These are phyloP conservation scores for Trissolcus basalis DNA, from an alignment of 1,140 invertebrate genomes.

Conservation along the genomic window DNA sequence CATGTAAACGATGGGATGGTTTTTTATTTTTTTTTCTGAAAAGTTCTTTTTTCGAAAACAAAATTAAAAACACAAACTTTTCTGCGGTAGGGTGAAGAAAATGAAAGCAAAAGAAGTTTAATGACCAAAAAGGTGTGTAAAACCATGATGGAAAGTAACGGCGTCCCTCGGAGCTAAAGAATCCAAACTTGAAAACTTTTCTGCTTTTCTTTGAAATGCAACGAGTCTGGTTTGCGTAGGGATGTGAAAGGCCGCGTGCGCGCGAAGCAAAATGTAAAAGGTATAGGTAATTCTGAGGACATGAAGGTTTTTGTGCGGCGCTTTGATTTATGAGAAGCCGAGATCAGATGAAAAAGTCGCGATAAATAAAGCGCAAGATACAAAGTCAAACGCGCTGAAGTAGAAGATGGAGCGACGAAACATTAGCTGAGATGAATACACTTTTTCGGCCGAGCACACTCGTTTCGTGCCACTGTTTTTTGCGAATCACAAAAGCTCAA, in stretches of 20 bases:
- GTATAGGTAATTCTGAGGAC: slow-evolving; percentile 46
- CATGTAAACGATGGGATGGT: no score
- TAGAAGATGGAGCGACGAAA: slow-evolving; percentile 27
- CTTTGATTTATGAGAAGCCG: slow-evolving; percentile 49
- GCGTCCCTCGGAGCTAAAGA: slow-evolving; percentile 22
- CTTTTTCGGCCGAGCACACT: slow-evolving; percentile 10
- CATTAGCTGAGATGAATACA: slow-evolving; percentile 16
- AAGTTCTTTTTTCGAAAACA: background rate
- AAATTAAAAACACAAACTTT: slow-evolving; percentile 12
- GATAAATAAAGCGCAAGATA: slow-evolving; percentile 27
- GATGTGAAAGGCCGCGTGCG: slow-evolving; percentile 6
- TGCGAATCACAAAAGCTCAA: no score
- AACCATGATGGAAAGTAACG: slow-evolving; percentile 7
- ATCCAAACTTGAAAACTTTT: slow-evolving; percentile 43
- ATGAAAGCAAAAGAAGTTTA: slow-evolving; percentile 9
- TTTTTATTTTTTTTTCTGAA: no score
- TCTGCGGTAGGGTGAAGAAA: background rate
- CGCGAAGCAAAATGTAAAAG: slow-evolving; percentile 23
- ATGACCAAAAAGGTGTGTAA: slow-evolving; percentile 8
- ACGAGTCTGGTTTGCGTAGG: slow-evolving; percentile 19
- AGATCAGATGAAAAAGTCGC: slow-evolving; percentile 46
- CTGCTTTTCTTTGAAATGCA: slow-evolving; percentile 46
- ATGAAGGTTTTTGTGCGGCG: slow-evolving; percentile 33
- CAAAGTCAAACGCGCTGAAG: slow-evolving; percentile 1
- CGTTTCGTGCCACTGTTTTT: no score